Percentiles rank a stretch among this genome's conserved stretches.
Conservation (phyloP, 2,888 invertebrate genomes). For the Baccha elongata region DNA sequence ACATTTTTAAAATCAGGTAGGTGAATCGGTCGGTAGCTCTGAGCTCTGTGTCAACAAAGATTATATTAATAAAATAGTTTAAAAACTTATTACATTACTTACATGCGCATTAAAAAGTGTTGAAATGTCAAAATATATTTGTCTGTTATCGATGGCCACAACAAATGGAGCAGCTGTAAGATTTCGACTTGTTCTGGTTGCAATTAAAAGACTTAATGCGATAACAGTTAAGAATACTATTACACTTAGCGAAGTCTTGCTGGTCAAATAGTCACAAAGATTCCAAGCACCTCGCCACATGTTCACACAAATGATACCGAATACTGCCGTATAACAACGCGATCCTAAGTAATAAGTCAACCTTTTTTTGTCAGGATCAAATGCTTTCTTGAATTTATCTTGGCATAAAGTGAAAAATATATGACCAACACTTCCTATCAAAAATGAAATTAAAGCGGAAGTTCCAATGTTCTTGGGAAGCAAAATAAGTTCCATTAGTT, state of each 20-base stretch:
- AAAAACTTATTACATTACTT: conserved; percentile 82
- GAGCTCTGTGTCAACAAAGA: not conserved
- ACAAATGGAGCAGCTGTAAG: conserved; percentile 92
- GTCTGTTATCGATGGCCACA: conserved; percentile 88
- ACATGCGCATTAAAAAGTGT: conserved; percentile 93
- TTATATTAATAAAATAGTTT: not conserved
- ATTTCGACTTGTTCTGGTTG: conserved; percentile 89
- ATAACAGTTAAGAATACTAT: conserved; percentile 86
- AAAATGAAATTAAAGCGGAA: conserved; percentile 87
- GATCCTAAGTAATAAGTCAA: conserved; percentile 88
- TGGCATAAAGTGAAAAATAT: conserved; percentile 88
- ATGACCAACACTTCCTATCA: conserved; percentile 88
- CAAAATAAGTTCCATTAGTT: conserved; percentile 88
- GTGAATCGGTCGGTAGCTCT: too few species aligned
- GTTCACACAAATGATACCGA: conserved; percentile 92
- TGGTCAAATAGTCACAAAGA: conserved; percentile 87
- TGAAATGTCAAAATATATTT: conserved; percentile 91
- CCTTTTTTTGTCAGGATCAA: conserved; percentile 87
- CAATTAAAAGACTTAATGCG: conserved; percentile 87
- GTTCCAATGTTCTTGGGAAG: conserved; percentile 85
- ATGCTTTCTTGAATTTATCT: conserved; percentile 84
- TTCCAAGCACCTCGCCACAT: conserved; percentile 94
- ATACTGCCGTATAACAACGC: conserved; percentile 88
- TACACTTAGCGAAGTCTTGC: conserved; percentile 83
- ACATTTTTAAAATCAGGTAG: too few species aligned